phyloP scores from a whole-genome alignment of 1,140 invertebrate genomes.

The Dufourea novaeangliae region DNA sequence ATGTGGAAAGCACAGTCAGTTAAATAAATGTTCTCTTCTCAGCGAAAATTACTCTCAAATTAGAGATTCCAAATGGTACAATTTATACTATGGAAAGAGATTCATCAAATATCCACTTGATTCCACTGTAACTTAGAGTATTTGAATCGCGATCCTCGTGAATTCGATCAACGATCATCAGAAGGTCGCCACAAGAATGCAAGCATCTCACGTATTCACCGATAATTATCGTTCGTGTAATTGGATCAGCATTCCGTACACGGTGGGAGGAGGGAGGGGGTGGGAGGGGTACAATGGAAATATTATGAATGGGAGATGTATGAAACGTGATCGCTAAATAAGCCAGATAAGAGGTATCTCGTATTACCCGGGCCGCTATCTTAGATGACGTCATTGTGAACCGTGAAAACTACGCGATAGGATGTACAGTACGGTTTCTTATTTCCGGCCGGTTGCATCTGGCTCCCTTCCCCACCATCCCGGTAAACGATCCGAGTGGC shows the following conservation, averaged over 20 bases:
- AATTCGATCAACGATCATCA: neutral
- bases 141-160: neutral
- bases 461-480: neutral
- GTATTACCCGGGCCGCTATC: conserved; percentile 48
- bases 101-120: neutral
- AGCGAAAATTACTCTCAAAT: too few relatives aligned
- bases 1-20: too few relatives aligned
- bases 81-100: neutral
- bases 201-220: conserved; percentile 8
- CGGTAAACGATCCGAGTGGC: neutral
- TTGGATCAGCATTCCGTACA: conserved; percentile 45
- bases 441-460: conserved; percentile 45
- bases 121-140: neutral
- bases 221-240: conserved; percentile 42
- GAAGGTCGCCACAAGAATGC: neutral
- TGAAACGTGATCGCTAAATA: conserved; percentile 62
- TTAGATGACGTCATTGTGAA: conserved; percentile 51
- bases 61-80: too few relatives aligned
- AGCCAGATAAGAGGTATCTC: conserved; percentile 50
- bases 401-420: conserved; percentile 49
- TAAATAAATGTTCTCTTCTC: too few relatives aligned
- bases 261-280: too few relatives aligned
- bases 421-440: conserved; percentile 52
- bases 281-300: conserved; percentile 57
- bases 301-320: conserved; percentile 61